Base-by-base conservation (phyloP, 2,888 invertebrate genomes). In the Dasysyrphus albostriatus region DNA sequence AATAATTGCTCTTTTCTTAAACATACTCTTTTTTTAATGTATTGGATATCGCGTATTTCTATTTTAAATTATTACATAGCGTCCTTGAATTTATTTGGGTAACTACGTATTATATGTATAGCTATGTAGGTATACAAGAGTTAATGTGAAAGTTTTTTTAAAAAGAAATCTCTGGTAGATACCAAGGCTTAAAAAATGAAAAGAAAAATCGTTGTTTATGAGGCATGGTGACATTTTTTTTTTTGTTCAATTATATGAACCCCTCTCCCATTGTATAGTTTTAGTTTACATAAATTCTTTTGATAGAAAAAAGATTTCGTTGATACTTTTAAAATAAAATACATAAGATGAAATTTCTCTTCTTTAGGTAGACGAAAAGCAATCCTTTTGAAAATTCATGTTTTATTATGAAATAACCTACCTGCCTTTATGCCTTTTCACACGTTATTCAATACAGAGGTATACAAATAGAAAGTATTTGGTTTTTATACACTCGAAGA, bases 31-130 rank as follows among this genome's bases (percentile, higher is more conserved):
- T 24, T 70, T 44, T n/a, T 6, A 42, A 73, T 59, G 39, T 32
- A 42, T 59, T 47, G 19, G 54, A 24, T 42, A 39, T 75, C 54
- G 29, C 47, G 69, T 63, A 32, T 74, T 63, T 77, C 39, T 44
- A 32, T 61, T 85, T 34, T 73, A 39, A 75, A 58, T 82, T 67
- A 76, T 73, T 67, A 61, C 8, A 32, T n/a, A 49, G 47, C 78
- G 85, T 74, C 85, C 87, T 87, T 87, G 87, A 83, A 79, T 83
- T 75, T 65, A 59, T 69, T 67, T 32, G 32, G 29, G 63, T 61
- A 29, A 0, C 5, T 7, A 54, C 2, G 5, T 9, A 0, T 37
- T 8, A 10, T 37, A n/a, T n/a, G n/a, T n/a, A 37, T 49, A 19
- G 24, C n/a, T 16, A 47, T 1, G 1, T 12, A 2, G 5, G 6